Conservation (phyloP, 2,797 vertebrate species). For the Carapus acus region DNA sequence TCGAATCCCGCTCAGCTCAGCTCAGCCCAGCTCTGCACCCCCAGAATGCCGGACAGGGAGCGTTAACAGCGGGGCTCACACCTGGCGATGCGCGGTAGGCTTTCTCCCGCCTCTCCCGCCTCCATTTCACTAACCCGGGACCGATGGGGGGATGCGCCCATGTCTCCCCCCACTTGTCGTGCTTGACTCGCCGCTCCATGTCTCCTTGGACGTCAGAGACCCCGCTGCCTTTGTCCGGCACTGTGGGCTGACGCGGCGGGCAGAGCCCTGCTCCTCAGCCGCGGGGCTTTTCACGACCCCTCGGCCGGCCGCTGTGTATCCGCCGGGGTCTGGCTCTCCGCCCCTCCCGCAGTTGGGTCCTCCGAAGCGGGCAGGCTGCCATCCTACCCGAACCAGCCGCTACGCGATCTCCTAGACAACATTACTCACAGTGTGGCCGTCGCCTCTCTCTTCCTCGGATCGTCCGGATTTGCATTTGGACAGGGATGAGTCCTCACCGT, state of each 20-base stretch:
- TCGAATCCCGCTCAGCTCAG: too few relatives aligned
- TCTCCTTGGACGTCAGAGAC: conserved; percentile 67
- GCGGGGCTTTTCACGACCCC: conserved; percentile 54
- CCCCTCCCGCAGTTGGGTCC: conserved; percentile 64
- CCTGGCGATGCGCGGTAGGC: conserved; percentile 57
- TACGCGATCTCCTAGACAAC: conserved; percentile 81
- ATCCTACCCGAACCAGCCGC: conserved; percentile 70
- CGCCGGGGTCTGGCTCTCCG: conserved; percentile 58
- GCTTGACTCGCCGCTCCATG: conserved; percentile 59
- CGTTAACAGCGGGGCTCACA: too few relatives aligned
- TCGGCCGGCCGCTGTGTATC: conserved; percentile 59
- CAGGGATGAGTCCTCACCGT: conserved; percentile 61
- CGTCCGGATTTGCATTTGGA: conserved; percentile 48
- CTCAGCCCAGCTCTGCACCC: too few relatives aligned
- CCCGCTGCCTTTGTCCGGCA: conserved; percentile 59
- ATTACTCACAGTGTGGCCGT: conserved; percentile 44
- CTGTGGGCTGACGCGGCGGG: conserved; percentile 61
- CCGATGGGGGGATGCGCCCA: conserved; percentile 64
- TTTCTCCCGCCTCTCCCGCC: conserved; percentile 54
- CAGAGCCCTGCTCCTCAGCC: conserved; percentile 52
- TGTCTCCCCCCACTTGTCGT: conserved; percentile 59
- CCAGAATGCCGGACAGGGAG: too few relatives aligned
- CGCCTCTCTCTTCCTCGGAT: conserved; percentile 36
- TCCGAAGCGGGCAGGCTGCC: conserved; percentile 69
- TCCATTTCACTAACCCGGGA: conserved; percentile 55